phyloP scores from a whole-genome alignment of 2,113 vertebrate genomes.

The Arvicanthis niloticus region DNA sequence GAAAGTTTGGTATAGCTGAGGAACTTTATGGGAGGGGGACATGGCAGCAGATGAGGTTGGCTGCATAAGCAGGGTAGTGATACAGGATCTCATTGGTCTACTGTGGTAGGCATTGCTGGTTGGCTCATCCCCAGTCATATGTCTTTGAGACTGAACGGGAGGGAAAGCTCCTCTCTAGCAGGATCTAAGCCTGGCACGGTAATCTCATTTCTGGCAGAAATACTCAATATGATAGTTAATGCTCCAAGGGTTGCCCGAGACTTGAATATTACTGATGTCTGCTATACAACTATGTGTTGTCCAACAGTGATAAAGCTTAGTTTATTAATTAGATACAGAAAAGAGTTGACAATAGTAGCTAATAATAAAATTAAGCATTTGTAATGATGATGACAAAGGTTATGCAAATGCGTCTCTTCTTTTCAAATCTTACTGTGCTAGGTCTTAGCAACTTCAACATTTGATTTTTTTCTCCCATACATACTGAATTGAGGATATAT shows the following conservation, averaged over 20 bases:
- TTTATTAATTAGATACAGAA: not conserved
- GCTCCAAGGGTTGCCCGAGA: not conserved
- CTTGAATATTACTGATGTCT: not conserved
- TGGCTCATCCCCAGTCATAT: not conserved
- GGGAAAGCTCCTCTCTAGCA: not conserved
- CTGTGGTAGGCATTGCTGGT: not conserved
- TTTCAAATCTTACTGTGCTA: not conserved
- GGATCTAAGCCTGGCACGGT: not conserved
- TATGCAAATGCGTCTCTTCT: not conserved
- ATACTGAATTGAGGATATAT: not conserved
- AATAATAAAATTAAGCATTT: not conserved
- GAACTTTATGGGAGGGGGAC: not conserved
- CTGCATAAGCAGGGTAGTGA: not conserved
- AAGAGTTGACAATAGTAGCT: no score
- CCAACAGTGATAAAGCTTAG: not conserved
- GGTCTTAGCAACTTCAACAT: not conserved
- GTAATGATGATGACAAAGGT: not conserved
- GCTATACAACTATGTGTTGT: not conserved
- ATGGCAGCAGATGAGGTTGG: not conserved
- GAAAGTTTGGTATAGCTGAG: not conserved
- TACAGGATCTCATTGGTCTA: not conserved
- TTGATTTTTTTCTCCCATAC: not conserved
- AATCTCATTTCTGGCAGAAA: no score
- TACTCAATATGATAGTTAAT: no score
- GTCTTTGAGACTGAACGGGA: not conserved